Base-by-base conservation (phyloP, 2,113 vertebrate species). In the Rhegmatorhina hoffmannsi region DNA sequence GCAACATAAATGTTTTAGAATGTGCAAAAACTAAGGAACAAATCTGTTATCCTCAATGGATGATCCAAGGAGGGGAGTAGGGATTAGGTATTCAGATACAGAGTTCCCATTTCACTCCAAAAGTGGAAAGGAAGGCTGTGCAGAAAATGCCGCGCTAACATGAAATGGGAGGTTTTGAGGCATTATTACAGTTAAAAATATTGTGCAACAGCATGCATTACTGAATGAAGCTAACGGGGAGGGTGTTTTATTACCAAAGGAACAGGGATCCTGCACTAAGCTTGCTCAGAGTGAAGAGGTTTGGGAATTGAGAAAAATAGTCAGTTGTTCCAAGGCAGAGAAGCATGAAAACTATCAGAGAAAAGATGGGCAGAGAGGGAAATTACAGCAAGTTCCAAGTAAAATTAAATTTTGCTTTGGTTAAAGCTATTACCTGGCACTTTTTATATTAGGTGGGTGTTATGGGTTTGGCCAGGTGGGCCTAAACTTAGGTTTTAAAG, bases 211-310 rank as follows among this genome's bases (percentile, higher is more conserved):
- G 6, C 52, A 40, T 25, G 17, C 29, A 19, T 9, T 60, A 17
- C 14, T 52, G 56, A 81, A 53, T 40, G 56, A 74, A 87, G 19
- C 64, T 80, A 50, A 44, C 74, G 43, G 43, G 84, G 3, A 10
- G 13, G 2, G 7, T 46, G 11, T 33, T 77, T 53, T 31, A 84
- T 31, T 49, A 55, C 10, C 47, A 34, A 52, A 64, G 47, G n/a
- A 77, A 26, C 43, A 43, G 43, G 8, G 8, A 47, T 70, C 68
- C 59, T 1, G 4, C 0, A 0, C 50, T 62, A 80, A 90, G 13
- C 28, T 73, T 70, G 17, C 25, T 74, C 31, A 43, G 28, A 26
- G 11, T 4, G 21, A 90, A 86, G 49, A 84, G 11, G 4, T 29
- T 74, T 88, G 60, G 43, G 26, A 7, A 40, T 1, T 70, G n/a